A percentile compares a stretch with the other conserved stretches of the same genome.
phyloP scores from a whole-genome alignment of 2,888 invertebrate genomes.

The Biston betularia region DNA sequence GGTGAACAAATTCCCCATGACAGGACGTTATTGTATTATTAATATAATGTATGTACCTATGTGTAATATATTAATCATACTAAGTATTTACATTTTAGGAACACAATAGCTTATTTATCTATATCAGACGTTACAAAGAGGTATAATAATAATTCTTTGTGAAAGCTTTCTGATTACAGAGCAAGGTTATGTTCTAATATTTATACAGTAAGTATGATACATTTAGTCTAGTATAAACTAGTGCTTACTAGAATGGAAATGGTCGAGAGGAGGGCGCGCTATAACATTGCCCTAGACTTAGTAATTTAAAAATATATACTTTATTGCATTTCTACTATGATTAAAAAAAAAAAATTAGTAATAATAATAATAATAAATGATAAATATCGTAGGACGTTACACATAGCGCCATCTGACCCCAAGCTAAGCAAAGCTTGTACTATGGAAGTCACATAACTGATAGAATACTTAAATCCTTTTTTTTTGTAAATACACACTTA shows the following conservation, averaged over 20 bases:
- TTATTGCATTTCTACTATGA: no score
- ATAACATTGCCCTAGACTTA: background rate
- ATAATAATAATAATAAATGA: no score
- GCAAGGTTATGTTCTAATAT: background rate
- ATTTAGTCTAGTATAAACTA: background rate
- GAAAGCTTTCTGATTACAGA: background rate
- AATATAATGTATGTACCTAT: background rate
- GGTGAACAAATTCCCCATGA: slow-evolving; percentile 3
- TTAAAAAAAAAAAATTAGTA: no score
- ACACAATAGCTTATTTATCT: background rate
- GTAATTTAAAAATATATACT: background rate
- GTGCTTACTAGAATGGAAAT: background rate
- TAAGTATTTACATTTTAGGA: background rate
- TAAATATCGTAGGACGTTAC: no score
- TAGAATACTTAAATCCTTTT: no score
- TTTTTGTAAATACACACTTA: no score
- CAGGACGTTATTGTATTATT: slow-evolving; percentile 5
- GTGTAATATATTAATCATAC: background rate
- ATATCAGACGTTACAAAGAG: background rate
- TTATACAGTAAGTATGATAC: background rate
- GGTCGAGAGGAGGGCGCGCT: background rate
- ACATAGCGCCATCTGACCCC: no score
- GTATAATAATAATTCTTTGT: background rate
- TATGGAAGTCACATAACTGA: no score
- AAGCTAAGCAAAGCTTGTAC: no score